A percentile compares a stretch with the other conserved stretches of the same genome.
phyloP scores from a whole-genome alignment of 2,113 vertebrate species.

The Noturus placidus region DNA sequence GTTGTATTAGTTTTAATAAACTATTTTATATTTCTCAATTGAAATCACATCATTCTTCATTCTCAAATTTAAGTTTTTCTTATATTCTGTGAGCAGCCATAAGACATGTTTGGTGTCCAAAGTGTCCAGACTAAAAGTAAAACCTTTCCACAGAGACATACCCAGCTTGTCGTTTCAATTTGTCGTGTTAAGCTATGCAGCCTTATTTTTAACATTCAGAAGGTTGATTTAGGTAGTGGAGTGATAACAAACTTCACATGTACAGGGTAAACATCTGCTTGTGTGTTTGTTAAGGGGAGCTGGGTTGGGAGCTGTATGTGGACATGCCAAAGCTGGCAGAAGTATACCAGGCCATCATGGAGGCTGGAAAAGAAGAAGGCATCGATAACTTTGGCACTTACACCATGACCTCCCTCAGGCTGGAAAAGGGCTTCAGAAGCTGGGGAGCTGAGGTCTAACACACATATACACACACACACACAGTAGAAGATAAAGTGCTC shows the following conservation, averaged over 20 bases:
- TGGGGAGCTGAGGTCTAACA: conserved; percentile 91
- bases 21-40: not conserved
- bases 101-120: not conserved
- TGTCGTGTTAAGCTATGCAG: not conserved
- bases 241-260: not conserved
- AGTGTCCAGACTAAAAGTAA: not conserved
- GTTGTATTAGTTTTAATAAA: not conserved
- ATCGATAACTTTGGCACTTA: conserved; percentile 94
- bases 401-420: conserved; percentile 83
- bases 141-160: not conserved
- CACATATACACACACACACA: conserved; percentile 16
- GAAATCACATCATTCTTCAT: not conserved
- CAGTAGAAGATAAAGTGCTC: not conserved
- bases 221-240: not conserved
- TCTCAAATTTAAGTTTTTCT: not conserved
- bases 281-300: conserved; percentile 79
- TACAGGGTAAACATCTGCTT: not conserved
- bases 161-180: not conserved
- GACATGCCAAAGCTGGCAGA: conserved; percentile 77
- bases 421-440: conserved; percentile 95
- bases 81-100: not conserved
- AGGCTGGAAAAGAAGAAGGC: conserved; percentile 86
- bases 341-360: conserved; percentile 84
- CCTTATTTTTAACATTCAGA: not conserved
- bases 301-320: conserved; percentile 96